A percentile compares a stretch with the other conserved stretches of the same genome.
Conservation (phyloP, 2,888 invertebrate genomes). For the Drosophila flavopinicola region DNA sequence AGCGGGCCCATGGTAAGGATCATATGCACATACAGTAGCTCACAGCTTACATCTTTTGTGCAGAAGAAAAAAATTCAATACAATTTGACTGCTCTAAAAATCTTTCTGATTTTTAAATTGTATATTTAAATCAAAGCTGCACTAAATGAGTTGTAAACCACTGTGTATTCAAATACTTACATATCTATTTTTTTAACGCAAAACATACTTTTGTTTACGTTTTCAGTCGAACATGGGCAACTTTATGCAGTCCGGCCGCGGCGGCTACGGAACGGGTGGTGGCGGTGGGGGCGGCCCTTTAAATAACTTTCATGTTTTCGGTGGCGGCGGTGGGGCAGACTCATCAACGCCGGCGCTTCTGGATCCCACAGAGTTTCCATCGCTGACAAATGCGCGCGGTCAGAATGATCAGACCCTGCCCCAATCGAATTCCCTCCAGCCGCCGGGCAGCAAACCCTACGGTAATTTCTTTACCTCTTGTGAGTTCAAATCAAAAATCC, state of each 20-base stretch:
- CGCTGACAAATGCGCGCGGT: constrained; percentile 92
- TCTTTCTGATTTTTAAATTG: too few relatives aligned
- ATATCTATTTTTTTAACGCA: constrained; percentile 14
- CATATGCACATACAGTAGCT: not conserved
- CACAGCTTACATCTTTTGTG: too few relatives aligned
- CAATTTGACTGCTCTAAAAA: too few relatives aligned
- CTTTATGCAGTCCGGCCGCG: constrained; percentile 87
- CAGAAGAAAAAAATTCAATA: too few relatives aligned
- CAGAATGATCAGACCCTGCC: constrained; percentile 91
- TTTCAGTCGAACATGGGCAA: constrained; percentile 87
- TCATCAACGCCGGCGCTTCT: constrained; percentile 93
- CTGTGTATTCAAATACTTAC: constrained; percentile 1
- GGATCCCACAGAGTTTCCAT: constrained; percentile 96
- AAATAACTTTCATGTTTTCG: constrained; percentile 92
- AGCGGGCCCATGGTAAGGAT: constrained; percentile 84
- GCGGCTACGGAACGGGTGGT: constrained; percentile 86
- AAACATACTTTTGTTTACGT: constrained; percentile 5
- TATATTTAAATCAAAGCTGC: too few relatives aligned
- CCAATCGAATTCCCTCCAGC: constrained; percentile 92
- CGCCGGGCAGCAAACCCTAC: constrained; percentile 96
- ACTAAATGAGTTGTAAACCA: too few relatives aligned
- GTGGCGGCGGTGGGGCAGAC: constrained; percentile 87
- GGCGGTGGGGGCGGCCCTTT: constrained; percentile 87
- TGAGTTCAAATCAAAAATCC: constrained; percentile 82
- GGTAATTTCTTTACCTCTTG: constrained; percentile 87